Conservation (phyloP, 2,113 vertebrate species). For the Phrynosoma blainvillii region DNA sequence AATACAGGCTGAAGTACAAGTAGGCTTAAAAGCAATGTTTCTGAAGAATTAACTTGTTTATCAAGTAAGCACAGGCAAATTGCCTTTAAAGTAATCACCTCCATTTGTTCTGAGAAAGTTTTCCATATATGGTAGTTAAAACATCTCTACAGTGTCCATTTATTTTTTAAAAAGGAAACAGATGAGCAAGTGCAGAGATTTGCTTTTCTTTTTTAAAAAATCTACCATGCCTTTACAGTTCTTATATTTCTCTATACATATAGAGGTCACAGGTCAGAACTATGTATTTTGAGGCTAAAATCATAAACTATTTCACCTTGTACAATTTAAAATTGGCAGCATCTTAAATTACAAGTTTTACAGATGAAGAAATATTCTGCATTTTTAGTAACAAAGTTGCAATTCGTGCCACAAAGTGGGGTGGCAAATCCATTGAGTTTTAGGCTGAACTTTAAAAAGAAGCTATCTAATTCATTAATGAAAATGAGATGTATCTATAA, state of each 20-base stretch:
- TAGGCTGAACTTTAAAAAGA: no score
- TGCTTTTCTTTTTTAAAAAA: constrained; percentile 6
- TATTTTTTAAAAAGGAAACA: constrained; percentile 25
- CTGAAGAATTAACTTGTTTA: constrained; percentile 27
- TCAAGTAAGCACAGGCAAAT: constrained; percentile 41
- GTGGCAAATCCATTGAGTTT: no score
- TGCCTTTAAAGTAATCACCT: constrained; percentile 30
- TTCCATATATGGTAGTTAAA: constrained; percentile 28
- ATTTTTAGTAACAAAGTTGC: background rate
- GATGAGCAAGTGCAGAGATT: constrained; percentile 33
- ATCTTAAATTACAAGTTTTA: background rate
- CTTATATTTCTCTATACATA: constrained; percentile 34
- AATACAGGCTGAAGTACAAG: constrained; percentile 21
- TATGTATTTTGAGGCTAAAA: constrained; percentile 20
- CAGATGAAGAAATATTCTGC: background rate
- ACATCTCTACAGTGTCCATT: background rate
- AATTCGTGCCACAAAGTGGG: no score
- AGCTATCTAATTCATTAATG: no score
- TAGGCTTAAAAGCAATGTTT: constrained; percentile 19
- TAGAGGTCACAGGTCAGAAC: constrained; percentile 49
- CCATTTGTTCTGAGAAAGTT: constrained; percentile 14
- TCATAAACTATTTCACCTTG: constrained; percentile 23
- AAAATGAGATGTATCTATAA: no score
- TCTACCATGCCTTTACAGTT: constrained; percentile 18
- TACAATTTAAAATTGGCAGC: constrained; percentile 32